Evolutionary conservation across 2,113 vertebrate species (phyloP).

Genomic region (Orientallactaga bullata): DNA sequence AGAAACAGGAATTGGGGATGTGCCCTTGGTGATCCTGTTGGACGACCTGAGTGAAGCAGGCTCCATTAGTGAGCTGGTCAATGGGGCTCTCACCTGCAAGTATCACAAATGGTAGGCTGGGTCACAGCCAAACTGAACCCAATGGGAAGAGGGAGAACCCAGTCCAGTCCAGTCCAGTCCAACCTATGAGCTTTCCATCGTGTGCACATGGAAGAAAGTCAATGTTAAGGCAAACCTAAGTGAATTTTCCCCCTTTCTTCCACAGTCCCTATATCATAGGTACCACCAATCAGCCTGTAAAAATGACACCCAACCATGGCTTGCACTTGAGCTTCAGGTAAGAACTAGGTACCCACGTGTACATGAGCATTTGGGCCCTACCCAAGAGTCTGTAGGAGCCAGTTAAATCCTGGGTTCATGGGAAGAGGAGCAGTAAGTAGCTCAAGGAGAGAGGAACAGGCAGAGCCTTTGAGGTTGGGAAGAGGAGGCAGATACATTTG

Average conservation of each 20-base stretch:
- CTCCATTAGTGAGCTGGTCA: slow-evolving; percentile 95
- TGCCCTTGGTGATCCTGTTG: slow-evolving; percentile 95
- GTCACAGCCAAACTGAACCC: fast-evolving
- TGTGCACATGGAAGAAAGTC: background rate
- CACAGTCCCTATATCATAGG: slow-evolving; percentile 96
- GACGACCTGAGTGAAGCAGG: slow-evolving; percentile 94
- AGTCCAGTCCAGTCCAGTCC: fast-evolving
- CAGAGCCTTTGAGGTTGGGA: background rate
- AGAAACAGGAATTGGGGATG: slow-evolving; percentile 90
- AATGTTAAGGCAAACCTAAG: background rate
- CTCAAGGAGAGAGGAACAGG: background rate
- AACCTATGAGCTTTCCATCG: fast-evolving
- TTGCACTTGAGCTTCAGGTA: slow-evolving; percentile 98
- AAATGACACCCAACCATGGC: slow-evolving; percentile 96
- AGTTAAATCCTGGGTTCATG: background rate
- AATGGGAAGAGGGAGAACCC: background rate
- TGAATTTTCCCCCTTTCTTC: background rate
- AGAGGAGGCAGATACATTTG: background rate
- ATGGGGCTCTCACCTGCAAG: slow-evolving; percentile 97
- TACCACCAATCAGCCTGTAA: slow-evolving; percentile 97
- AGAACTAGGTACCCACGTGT: fast-evolving
- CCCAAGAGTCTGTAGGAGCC: background rate
- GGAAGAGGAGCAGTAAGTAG: background rate
- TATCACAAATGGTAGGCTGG: slow-evolving; percentile 96
- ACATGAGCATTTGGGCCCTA: background rate